A percentile compares a stretch with the other conserved stretches of the same genome.
Evolutionary conservation across 2,797 vertebrate genomes (phyloP).

Genomic region (Brachymystax lenok): DNA sequence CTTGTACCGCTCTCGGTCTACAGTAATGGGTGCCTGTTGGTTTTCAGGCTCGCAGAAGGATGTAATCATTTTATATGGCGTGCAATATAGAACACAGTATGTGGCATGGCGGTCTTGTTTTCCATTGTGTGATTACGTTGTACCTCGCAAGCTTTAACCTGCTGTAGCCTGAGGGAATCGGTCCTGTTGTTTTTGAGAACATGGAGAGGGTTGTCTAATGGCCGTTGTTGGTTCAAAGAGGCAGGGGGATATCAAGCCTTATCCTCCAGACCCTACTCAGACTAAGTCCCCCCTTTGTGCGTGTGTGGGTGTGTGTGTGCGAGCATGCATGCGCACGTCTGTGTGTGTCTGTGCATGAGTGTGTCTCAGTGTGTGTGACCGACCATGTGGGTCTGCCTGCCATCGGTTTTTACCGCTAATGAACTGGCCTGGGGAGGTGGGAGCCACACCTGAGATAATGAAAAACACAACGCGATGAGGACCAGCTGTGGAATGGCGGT

Average conservation of each 20-base stretch:
- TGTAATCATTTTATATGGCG: not conserved
- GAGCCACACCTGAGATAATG: constrained; percentile 45
- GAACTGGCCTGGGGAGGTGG: constrained; percentile 32
- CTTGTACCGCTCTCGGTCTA: constrained; percentile 2
- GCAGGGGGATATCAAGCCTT: not conserved
- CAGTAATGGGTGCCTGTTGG: not conserved
- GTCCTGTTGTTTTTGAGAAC: not conserved
- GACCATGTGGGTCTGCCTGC: constrained; percentile 16
- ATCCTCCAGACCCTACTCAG: not conserved
- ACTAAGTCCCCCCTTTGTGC: not conserved
- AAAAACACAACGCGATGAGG: constrained; percentile 43
- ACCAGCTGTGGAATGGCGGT: constrained; percentile 55
- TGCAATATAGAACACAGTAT: not conserved
- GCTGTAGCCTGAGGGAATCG: not conserved
- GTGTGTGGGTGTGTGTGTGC: not conserved
- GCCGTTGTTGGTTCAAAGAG: not conserved
- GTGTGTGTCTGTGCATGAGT: not conserved
- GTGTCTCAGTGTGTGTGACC: not conserved
- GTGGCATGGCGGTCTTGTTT: not conserved
- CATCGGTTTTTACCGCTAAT: constrained; percentile 43
- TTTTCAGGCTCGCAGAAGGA: not conserved
- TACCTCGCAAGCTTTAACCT: not conserved
- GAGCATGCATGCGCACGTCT: not conserved
- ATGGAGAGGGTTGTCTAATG: not conserved
- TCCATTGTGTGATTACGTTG: not conserved